Evolutionary conservation across 2,888 invertebrate genomes (phyloP).

Genomic region (Schrankia costaestrigalis): DNA sequence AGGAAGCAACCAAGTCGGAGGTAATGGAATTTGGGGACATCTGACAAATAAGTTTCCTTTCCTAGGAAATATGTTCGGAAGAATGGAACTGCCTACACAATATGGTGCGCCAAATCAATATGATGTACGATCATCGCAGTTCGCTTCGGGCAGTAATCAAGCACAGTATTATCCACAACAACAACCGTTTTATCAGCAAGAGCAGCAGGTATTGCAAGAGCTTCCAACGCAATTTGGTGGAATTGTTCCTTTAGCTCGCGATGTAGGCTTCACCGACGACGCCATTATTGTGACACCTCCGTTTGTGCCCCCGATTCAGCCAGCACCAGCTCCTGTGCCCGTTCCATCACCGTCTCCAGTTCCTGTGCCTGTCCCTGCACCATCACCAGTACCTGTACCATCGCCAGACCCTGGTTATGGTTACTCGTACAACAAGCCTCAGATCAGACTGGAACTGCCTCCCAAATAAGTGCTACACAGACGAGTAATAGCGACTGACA

Average conservation of each 20-base stretch:
- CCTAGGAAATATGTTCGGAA: conserved; percentile 67
- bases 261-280: conserved; percentile 69
- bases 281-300: conserved; percentile 73
- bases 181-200: conserved; percentile 26
- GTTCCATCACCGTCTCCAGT: conserved; percentile 39
- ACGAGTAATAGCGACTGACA: conserved; percentile 8
- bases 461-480: conserved; percentile 45
- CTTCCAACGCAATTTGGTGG: conserved; percentile 27
- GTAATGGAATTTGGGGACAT: conserved; percentile 65
- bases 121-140: conserved; percentile 30
- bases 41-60: conserved; percentile 73
- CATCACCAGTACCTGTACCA: conserved; percentile 24
- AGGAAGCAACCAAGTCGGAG: conserved; percentile 71
- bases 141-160: conserved; percentile 34
- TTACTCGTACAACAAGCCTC: conserved; percentile 68
- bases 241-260: conserved; percentile 53
- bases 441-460: conserved; percentile 63
- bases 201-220: conserved; percentile 35
- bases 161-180: conserved; percentile 29
- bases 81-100: conserved; percentile 57
- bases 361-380: conserved; percentile 33
- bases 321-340: conserved; percentile 31
- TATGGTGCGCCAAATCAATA: conserved; percentile 50
- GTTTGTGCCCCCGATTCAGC: conserved; percentile 52
- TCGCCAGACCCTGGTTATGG: conserved; percentile 45